These are phyloP conservation scores for Nemoura dubitans DNA, from an alignment of 2,888 invertebrate genomes.

Conservation along the genomic window DNA sequence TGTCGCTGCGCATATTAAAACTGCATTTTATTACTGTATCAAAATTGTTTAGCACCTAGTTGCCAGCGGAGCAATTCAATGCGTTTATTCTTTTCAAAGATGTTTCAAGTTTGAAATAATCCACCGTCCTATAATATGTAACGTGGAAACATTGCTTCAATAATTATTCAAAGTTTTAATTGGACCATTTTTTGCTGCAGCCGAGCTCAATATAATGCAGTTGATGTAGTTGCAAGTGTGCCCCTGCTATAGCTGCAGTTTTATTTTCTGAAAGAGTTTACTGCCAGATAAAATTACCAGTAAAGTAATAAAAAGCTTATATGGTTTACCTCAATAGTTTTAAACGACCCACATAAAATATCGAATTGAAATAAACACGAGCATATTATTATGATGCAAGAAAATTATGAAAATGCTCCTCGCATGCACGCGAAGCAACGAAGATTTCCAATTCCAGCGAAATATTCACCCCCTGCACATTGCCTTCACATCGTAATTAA, in stretches of 20 bases:
- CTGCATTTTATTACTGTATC: not conserved
- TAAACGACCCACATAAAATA: not conserved
- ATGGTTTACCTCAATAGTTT: not conserved
- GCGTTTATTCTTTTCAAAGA: not conserved
- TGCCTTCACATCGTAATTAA: not conserved
- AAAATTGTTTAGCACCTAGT: not conserved
- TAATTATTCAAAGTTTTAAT: conserved; percentile 12
- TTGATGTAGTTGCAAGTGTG: not conserved
- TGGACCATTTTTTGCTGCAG: not conserved
- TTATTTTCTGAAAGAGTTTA: not conserved
- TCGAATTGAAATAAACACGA: not conserved
- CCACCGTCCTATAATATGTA: not conserved
- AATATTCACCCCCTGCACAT: not conserved
- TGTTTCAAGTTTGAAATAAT: not conserved
- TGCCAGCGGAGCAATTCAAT: not conserved
- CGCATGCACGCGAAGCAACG: not conserved
- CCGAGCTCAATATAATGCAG: not conserved
- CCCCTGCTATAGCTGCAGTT: not conserved
- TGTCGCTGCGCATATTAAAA: not conserved
- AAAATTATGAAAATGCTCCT: not conserved
- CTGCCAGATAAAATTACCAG: not conserved
- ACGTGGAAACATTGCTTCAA: not conserved
- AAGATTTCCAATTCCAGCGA: not conserved
- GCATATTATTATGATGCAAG: not conserved
- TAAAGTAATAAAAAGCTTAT: conserved; percentile 12